These are phyloP conservation scores for Sebastes matsubarae DNA, from an alignment of 2,797 vertebrate genomes.

Conservation along the genomic window DNA sequence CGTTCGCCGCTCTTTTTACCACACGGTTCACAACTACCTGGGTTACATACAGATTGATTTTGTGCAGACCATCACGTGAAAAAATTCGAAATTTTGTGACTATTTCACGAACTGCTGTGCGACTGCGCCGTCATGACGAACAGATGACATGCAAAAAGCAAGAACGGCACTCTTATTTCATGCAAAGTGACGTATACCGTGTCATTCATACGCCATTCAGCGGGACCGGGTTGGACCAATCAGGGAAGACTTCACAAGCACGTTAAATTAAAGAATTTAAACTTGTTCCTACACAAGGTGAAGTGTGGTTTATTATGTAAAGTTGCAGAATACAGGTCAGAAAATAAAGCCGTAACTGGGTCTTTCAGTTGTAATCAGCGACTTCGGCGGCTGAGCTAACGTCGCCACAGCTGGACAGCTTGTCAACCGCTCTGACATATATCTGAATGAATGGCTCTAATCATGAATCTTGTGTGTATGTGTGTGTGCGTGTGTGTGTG, in stretches of 20 bases:
- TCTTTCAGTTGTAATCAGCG: constrained; percentile 69
- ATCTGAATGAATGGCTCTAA: constrained; percentile 73
- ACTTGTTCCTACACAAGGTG: not conserved
- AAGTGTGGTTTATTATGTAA: not conserved
- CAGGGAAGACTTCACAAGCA: not conserved
- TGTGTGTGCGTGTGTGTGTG: not conserved
- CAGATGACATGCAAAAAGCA: too few species aligned
- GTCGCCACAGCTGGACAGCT: constrained; percentile 72
- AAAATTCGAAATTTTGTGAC: too few species aligned
- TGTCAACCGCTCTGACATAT: constrained; percentile 72
- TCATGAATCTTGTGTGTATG: constrained; percentile 47
- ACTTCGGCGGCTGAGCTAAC: constrained; percentile 60
- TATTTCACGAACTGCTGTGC: too few species aligned
- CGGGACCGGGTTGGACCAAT: not conserved
- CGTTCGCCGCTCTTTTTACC: too few species aligned
- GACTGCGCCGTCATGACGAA: too few species aligned
- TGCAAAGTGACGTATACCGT: too few species aligned
- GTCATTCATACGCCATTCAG: too few species aligned
- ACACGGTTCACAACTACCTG: too few species aligned
- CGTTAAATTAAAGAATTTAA: not conserved
- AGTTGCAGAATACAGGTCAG: constrained; percentile 49
- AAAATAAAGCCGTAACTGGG: constrained; percentile 52
- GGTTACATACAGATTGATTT: too few species aligned
- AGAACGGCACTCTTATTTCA: too few species aligned
- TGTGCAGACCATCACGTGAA: too few species aligned